Percentiles rank a stretch among this genome's conserved stretches.
Evolutionary conservation across 1,140 invertebrate species (phyloP).

Genomic region (Tetraneura akinire): DNA sequence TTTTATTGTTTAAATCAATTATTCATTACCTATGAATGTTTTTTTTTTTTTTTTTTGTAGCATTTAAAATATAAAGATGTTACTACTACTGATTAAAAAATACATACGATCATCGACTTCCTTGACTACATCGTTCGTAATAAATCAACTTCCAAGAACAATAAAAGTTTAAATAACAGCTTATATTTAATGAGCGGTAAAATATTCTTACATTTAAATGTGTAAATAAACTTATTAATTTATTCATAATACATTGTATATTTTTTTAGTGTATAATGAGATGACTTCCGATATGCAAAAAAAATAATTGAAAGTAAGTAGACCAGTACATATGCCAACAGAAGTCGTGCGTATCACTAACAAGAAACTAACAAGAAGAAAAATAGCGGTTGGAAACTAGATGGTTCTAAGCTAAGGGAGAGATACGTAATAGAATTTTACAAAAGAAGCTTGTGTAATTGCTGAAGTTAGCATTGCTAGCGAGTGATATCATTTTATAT

Average conservation of each 20-base stretch:
- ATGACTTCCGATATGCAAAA: constrained; percentile 95
- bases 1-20: no score
- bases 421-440: constrained; percentile 89
- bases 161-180: constrained; percentile 95
- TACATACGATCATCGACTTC: constrained; percentile 95
- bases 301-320: constrained; percentile 94
- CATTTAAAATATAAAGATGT: constrained; percentile 44
- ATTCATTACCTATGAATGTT: neutral
- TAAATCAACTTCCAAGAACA: constrained; percentile 95
- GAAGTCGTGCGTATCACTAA: constrained; percentile 91
- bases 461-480: constrained; percentile 99
- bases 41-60: neutral
- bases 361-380: constrained; percentile 99
- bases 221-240: neutral
- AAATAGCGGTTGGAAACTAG: constrained; percentile 99
- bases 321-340: constrained; percentile 95
- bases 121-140: no score
- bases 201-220: neutral
- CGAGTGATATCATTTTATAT: constrained; percentile 62
- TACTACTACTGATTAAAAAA: constrained; percentile 73
- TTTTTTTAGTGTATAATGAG: constrained; percentile 86
- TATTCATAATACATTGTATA: neutral
- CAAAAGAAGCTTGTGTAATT: constrained; percentile 97
- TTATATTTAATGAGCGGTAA: no score
- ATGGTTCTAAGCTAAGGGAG: constrained; percentile 99